A percentile compares a stretch with the other conserved stretches of the same genome.
phyloP scores from a whole-genome alignment of 2,797 vertebrate genomes.

The Dermochelys coriacea region DNA sequence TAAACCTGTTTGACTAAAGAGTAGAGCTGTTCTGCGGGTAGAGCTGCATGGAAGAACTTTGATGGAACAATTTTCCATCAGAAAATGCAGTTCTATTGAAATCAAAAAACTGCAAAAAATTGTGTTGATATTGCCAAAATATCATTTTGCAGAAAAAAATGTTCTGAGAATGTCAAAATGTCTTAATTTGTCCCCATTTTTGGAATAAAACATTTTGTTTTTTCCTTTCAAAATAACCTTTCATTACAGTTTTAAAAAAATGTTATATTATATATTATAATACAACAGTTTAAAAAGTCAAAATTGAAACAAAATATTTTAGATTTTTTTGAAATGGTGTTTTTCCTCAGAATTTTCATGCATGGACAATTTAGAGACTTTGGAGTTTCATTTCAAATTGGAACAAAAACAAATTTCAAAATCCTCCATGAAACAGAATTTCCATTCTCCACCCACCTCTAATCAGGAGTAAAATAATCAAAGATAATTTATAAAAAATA shows the following conservation, averaged over 20 bases:
- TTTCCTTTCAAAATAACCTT: conserved; percentile 15
- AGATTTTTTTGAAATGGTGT: background rate
- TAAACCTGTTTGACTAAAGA: conserved; percentile 61
- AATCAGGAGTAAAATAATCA: conserved; percentile 2
- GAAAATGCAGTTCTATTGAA: background rate
- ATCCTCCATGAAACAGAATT: background rate
- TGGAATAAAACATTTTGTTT: background rate
- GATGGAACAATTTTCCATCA: conserved; percentile 48
- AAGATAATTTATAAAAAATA: background rate
- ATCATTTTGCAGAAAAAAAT: conserved; percentile 19
- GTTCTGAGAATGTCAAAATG: conserved; percentile 39
- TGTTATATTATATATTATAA: background rate
- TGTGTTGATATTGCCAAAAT: conserved; percentile 66
- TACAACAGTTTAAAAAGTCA: background rate
- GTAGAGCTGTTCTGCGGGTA: conserved; percentile 28
- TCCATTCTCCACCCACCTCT: background rate
- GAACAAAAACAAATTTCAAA: background rate
- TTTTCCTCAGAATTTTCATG: background rate
- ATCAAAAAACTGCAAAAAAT: conserved; percentile 52
- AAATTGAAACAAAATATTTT: background rate
- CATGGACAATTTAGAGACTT: background rate
- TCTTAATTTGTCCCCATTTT: conserved; percentile 10
- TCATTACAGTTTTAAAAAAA: background rate
- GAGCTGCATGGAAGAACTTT: conserved; percentile 47
- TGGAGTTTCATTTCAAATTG: background rate